A percentile compares a stretch with the other conserved stretches of the same genome.
These are phyloP conservation scores for Ptilonorhynchus violaceus DNA, from an alignment of 2,113 vertebrate genomes.

Conservation along the genomic window DNA sequence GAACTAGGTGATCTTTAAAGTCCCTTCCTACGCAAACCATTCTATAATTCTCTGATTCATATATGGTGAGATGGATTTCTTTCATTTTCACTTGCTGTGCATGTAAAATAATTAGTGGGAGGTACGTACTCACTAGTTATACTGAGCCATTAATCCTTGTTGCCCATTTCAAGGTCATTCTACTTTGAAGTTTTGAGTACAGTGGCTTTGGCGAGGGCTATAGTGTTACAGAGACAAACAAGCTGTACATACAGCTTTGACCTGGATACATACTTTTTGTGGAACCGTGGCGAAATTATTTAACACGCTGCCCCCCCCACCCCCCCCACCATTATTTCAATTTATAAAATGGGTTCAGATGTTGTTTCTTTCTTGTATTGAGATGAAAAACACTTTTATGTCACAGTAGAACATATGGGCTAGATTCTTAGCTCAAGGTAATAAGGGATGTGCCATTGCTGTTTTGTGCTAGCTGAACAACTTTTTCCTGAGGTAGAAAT, in stretches of 20 bases:
- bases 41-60: neutral
- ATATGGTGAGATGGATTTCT: neutral
- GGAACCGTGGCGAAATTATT: neutral
- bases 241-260: neutral
- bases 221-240: neutral
- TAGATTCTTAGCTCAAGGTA: neutral
- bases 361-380: neutral
- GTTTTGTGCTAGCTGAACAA: neutral
- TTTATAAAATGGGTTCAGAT: neutral
- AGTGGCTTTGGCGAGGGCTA: neutral
- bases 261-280: neutral
- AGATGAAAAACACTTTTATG: neutral
- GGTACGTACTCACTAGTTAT: accelerated
- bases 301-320: accelerated
- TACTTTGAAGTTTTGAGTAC: neutral
- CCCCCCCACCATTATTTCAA: neutral
- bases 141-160: neutral
- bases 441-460: neutral
- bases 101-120: neutral
- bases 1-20: neutral
- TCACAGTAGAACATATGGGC: neutral
- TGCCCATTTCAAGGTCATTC: neutral
- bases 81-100: neutral
- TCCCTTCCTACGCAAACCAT: neutral
- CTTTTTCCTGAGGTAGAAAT: neutral